A percentile compares a stretch with the other conserved stretches of the same genome.
Evolutionary conservation across 2,113 vertebrate species (phyloP).

Genomic region (Alligator sinensis): DNA sequence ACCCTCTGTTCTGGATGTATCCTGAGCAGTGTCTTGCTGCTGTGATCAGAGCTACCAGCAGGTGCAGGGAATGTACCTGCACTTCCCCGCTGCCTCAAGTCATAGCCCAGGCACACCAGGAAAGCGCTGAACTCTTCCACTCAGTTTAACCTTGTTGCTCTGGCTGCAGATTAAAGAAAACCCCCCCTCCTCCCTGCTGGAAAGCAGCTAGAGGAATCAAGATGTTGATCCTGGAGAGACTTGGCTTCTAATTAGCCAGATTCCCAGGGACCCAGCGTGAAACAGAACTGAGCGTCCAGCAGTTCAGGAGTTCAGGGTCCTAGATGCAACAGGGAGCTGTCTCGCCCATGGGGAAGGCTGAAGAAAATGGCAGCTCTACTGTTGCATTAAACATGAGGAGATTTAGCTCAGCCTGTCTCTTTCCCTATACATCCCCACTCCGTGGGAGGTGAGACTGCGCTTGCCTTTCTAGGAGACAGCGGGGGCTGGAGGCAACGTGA

Average conservation of each 20-base stretch:
- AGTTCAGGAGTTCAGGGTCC: background rate
- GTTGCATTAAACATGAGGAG: constrained; percentile 46
- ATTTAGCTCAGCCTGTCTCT: background rate
- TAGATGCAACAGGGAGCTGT: background rate
- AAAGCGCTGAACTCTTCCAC: constrained; percentile 21
- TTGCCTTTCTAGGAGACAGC: background rate
- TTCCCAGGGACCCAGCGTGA: background rate
- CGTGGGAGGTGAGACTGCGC: background rate
- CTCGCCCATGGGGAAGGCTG: background rate
- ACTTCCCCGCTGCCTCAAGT: background rate
- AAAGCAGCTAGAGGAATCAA: constrained; percentile 70
- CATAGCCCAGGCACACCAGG: background rate
- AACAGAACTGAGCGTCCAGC: background rate
- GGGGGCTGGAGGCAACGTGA: background rate
- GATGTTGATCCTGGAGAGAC: constrained; percentile 46
- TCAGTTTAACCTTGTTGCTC: constrained; percentile 44
- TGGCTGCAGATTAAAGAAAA: constrained; percentile 39
- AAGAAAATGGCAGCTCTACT: constrained; percentile 43
- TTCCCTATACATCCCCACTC: accelerated
- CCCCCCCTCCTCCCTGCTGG: constrained; percentile 24
- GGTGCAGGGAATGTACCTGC: background rate
- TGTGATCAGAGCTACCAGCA: background rate
- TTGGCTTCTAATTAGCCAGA: constrained; percentile 55
- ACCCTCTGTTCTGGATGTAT: background rate
- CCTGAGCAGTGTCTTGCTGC: background rate